Evolutionary conservation across 2,888 invertebrate species (phyloP).

Genomic region (Macrosoma leucophasiata): DNA sequence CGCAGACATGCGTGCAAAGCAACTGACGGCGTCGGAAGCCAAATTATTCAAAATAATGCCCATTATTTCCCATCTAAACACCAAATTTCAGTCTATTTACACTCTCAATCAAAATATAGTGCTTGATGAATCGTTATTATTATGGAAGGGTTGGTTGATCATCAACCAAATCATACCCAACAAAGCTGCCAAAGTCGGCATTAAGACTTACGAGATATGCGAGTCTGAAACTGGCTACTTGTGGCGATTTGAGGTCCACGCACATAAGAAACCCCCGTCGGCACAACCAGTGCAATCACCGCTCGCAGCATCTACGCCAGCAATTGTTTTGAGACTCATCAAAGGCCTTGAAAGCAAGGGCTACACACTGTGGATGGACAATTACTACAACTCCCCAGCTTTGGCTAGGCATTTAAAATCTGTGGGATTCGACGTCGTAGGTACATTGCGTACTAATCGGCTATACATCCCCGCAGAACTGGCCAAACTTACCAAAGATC

Average conservation of each 20-base stretch:
- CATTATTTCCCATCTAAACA: conserved; percentile 17
- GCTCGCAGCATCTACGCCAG: too few relatives aligned
- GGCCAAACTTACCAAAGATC: too few relatives aligned
- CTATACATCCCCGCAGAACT: conserved; percentile 2
- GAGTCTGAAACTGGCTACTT: conserved; percentile 24
- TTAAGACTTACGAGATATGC: conserved; percentile 23
- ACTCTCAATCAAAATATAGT: conserved; percentile 14
- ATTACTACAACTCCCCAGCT: conserved; percentile 10
- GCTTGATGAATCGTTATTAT: conserved; percentile 26
- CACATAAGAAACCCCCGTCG: too few relatives aligned
- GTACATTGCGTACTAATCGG: conserved; percentile 16
- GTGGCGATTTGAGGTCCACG: conserved; percentile 14
- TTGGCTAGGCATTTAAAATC: conserved; percentile 9
- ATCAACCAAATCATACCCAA: conserved; percentile 25
- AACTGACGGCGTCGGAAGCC: too few relatives aligned
- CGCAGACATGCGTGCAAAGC: conserved; percentile 9
- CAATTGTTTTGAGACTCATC: conserved; percentile 3
- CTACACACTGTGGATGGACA: conserved; percentile 12
- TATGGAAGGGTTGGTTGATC: conserved; percentile 24
- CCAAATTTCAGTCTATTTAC: conserved; percentile 19
- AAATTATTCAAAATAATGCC: conserved; percentile 22
- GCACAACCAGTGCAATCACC: too few relatives aligned
- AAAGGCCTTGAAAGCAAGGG: conserved; percentile 9
- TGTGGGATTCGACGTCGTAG: conserved; percentile 18
- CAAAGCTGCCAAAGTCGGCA: conserved; percentile 25